Evolutionary conservation across 2,888 invertebrate species (phyloP), one percentile per base, ranked within the genome.

Genomic region (Cheilosia scutellata): DNA sequence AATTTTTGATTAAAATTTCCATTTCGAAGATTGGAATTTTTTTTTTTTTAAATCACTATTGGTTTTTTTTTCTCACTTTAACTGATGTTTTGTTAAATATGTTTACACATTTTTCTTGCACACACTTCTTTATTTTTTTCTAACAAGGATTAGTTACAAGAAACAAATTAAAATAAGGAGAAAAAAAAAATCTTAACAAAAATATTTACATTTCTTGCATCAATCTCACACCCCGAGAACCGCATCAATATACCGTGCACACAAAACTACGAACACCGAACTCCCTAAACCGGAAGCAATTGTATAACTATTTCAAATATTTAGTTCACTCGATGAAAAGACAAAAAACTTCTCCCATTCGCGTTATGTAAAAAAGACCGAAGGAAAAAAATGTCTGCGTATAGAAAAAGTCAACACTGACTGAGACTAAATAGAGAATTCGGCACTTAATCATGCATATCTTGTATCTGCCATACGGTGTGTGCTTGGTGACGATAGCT

Each of bases 201-300:
- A 84, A 79, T 79, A 84, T 75, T 79, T 84, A 84, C 84, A 79
- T 84, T 84, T 84, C 40, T 79, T 75, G 57, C 25, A 83, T 80
- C 29, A 66, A 71, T 76, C 68, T 82, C 60, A 75, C 68, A 29
- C 57, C 65, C 70, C 71, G 84, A 65, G 55, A 47, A 80, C 80
- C 66, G 76, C 66, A 84, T 79, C 60, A 58, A 79, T 70, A 65
- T 75, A 70, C 47, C 75, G 65, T 60, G 70, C 58, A 62, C 76
- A 68, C 55, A 71, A 76, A 75, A 82, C 71, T 71, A 80, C 44
- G 58, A 68, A 42, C 47, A 60, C 72, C 63, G 75, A 79, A 65
- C 79, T 79, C 71, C 25, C 65, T 72, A 44, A 78, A 82, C 87
- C 87, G 82, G 87, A 87, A 87, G 68, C 77, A 87, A 87, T 87